Evolutionary conservation across 2,888 invertebrate species (phyloP), one percentile per base, ranked within the genome.

Genomic region (Tanypteryx hageni): DNA sequence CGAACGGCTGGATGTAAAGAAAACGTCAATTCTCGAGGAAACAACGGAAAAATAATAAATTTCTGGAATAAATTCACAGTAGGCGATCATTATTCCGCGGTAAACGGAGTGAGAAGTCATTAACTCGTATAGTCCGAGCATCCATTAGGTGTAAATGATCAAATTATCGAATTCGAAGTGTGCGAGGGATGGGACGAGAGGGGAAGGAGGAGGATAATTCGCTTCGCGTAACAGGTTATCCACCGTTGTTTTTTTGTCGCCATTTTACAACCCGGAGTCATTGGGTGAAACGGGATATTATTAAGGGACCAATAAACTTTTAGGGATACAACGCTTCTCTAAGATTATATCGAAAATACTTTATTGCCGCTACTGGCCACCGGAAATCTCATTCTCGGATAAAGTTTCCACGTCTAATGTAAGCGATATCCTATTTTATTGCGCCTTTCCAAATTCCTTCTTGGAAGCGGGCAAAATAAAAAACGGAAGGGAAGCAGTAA

Each of bases 371-470:
- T 89, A 89, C 89, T 89, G 89, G 86, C 86, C 86, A 86, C 86
- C 86, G 86, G 89, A 89, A 89, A 89, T 89, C 64, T 89, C 89
- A 56, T 64, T 89, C 89, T 56, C 44, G 89, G 64, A 68, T 89
- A 89, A 89, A 89, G 64, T 89, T 89, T 89, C 64, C 64, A n/a
- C 89, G 31, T 68, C 89, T 89, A 89, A 89, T 64, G 89, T 89
- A 89, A 89, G 89, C 64, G 89, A 89, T 89, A 89, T 58, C 89
- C 89, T 89, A 89, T 89, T 89, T 89, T 89, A 89, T 89, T 89
- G 89, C 64, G 18, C 64, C 64, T 64, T 44, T 64, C 89, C 64
- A 89, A 89, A 89, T 64, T 89, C 89, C 86, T 86, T 86, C 86
- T 61, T 11, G 13, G 86, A 64, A 86, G 86, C 59, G 86, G 31